Percentiles rank a stretch among this genome's conserved stretches.
Evolutionary conservation across 2,113 vertebrate species (phyloP).

Genomic region (Stomatorhinus ivindoensis): DNA sequence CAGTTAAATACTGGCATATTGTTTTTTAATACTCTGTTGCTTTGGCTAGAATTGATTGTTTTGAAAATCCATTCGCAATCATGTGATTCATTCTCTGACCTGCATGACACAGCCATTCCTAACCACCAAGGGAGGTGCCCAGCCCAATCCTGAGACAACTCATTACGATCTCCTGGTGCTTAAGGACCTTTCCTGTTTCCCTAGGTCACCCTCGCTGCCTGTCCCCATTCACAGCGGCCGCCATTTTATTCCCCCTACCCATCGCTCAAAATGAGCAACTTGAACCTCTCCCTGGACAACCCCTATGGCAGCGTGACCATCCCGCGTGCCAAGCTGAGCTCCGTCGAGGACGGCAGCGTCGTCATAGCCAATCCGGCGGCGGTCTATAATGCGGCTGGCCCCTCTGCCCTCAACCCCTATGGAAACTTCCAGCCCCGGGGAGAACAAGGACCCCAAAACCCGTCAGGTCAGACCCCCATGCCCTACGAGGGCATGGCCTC

Average conservation of each 20-base stretch:
- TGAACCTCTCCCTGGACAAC: conserved; percentile 60
- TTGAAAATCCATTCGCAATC: neutral
- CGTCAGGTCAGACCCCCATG: conserved; percentile 40
- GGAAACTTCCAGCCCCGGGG: conserved; percentile 38
- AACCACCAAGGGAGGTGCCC: neutral
- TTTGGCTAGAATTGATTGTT: neutral
- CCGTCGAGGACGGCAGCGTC: conserved; percentile 22
- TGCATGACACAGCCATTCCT: neutral
- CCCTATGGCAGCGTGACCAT: conserved; percentile 63
- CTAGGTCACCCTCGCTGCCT: neutral
- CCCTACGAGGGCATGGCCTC: conserved; percentile 11
- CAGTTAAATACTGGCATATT: neutral
- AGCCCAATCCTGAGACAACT: neutral
- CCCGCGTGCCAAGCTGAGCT: conserved; percentile 61
- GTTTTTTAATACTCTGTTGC: neutral
- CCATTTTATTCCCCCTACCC: neutral
- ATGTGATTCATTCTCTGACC: neutral
- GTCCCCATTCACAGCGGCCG: neutral
- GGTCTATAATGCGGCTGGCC: conserved; percentile 31
- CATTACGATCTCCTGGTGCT: neutral
- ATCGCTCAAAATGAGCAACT: conserved; percentile 38
- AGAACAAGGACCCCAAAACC: conserved; percentile 39
- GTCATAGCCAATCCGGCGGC: conserved; percentile 52
- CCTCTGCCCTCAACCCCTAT: conserved; percentile 54
- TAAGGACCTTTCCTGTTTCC: neutral